Base-by-base conservation (phyloP, 2,113 vertebrate species). In the Chaenocephalus aceratus region DNA sequence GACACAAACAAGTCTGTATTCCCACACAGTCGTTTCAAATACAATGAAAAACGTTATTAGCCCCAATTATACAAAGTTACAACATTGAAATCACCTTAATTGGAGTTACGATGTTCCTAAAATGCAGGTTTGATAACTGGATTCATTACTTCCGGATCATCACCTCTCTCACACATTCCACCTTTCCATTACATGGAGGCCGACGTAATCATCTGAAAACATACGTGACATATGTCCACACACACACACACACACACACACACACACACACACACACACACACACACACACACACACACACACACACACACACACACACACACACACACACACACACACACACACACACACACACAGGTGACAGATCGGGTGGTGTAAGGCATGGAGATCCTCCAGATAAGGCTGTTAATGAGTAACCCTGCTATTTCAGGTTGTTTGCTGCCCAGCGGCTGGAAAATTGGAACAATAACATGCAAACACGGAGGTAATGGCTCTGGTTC, bases 361-460 rank as follows among this genome's bases (percentile, higher is more conserved):
- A 91, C 82, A 89, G 81, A 63, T 77, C 12, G 26, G 18, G n/a
- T 4, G 56, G 63, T 73, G 75, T 84, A 85, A 89, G 78, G 75
- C 80, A 72, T 44, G 49, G 73, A 89, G 91, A 90, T 91, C 79
- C 84, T 87, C 57, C 80, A 83, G 87, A 93, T 92, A 88, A 85
- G 67, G 56, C 68, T 21, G 91, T 95, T 89, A 94, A 95, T 95
- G 78, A 93, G 85, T 95, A 93, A 93, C 88, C 6, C 49, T 21
- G 72, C 72, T 72, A 72, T 89, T 92, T 88, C 87, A 83, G 77
- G 79, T 83, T 82, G 83, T 95, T 94, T 95, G 90, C 91, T 91
- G 87, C 91, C 80, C 91, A 92, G 86, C 92, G 86, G 86, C 86
- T 92, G 90, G 92, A 94, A 95, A 94, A 94, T 89, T 78, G 88